These are phyloP conservation scores for Oryzias dopingdopingensis DNA, from an alignment of 2,797 vertebrate species.

Conservation along the genomic window DNA sequence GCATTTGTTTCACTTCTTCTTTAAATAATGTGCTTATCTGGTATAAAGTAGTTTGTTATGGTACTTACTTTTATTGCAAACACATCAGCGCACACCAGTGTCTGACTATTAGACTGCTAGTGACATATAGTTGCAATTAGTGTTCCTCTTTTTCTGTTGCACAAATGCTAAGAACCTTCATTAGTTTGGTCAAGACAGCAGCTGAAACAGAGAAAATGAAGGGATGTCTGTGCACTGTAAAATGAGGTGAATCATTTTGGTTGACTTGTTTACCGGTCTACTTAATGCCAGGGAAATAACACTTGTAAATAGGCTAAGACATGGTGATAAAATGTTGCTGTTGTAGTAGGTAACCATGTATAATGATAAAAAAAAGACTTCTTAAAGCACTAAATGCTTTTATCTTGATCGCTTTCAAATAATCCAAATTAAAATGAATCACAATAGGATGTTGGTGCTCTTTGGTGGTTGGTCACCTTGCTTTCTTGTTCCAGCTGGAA, in stretches of 20 bases:
- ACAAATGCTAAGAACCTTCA: constrained; percentile 16
- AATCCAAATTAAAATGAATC: constrained; percentile 14
- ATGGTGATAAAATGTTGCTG: constrained; percentile 18
- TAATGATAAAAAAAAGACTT: constrained; percentile 4
- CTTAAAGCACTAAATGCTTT: constrained; percentile 13
- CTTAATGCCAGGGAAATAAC: constrained; percentile 1
- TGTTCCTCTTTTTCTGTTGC: constrained; percentile 13
- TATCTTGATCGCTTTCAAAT: constrained; percentile 2
- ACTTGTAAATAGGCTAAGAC: constrained; percentile 16
- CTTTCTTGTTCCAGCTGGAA: constrained; percentile 6
- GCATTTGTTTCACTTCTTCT: background rate
- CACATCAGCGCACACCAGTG: background rate
- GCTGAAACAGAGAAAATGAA: constrained; percentile 26
- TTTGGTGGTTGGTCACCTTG: constrained; percentile 33
- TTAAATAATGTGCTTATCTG: constrained; percentile 12
- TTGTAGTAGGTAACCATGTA: constrained; percentile 16
- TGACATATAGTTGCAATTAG: constrained; percentile 33
- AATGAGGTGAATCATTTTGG: constrained; percentile 18
- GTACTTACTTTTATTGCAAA: constrained; percentile 6
- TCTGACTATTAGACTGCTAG: constrained; percentile 19
- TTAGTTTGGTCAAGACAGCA: constrained; percentile 22
- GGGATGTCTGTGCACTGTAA: constrained; percentile 10
- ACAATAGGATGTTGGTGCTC: constrained; percentile 3
- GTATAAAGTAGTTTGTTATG: constrained; percentile 19
- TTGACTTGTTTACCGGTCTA: constrained; percentile 7